Evolutionary conservation across 1,140 invertebrate genomes (phyloP), one percentile per base, ranked within the genome.

Genomic region (Drosophila neocordata): DNA sequence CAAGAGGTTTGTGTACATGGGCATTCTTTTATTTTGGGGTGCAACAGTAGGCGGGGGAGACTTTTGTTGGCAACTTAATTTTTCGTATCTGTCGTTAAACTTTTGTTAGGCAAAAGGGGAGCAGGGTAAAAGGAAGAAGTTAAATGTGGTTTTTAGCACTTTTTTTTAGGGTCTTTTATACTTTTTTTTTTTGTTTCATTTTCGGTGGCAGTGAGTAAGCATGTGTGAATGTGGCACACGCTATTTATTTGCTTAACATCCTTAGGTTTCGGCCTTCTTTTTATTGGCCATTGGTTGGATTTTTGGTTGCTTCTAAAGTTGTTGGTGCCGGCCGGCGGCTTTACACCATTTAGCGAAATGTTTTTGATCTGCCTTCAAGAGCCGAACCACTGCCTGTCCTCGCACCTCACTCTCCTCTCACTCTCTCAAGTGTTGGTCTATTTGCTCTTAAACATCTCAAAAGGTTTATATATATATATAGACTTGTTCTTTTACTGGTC

Each of bases 41-140:
- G 52, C 31, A 38, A 31, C 4, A 31, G 41, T 1, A 27, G 57
- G 31, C 38, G 65, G 41, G 48, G 73, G 73, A 65, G 60, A 55
- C 64, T 76, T 88, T 88, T 82, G 82, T 82, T 82, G 78, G 83
- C 83, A 82, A 87, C 79, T 88, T 88, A 79, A 87, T 88, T 88
- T 31, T 87, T 56, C 68, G 72, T 88, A 83, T 87, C 83, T 87
- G 83, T 87, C 83, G 79, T 77, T 74, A 66, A 87, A 87, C 70
- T 85, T 85, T 87, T 34, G 41, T 65, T 37, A 13, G 73, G 7
- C 41, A 48, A 9, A 18, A n/a, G 12, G 53, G 13, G 53, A 34
- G 27, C 6, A 48, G 41, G 41, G 58, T 2, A 35, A 22, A 15
- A 18, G 53, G 27, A 27, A 56, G 13, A 56, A 56, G 53, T 56